Evolutionary conservation across 2,888 invertebrate genomes (phyloP).

Genomic region (Theretra japonica): DNA sequence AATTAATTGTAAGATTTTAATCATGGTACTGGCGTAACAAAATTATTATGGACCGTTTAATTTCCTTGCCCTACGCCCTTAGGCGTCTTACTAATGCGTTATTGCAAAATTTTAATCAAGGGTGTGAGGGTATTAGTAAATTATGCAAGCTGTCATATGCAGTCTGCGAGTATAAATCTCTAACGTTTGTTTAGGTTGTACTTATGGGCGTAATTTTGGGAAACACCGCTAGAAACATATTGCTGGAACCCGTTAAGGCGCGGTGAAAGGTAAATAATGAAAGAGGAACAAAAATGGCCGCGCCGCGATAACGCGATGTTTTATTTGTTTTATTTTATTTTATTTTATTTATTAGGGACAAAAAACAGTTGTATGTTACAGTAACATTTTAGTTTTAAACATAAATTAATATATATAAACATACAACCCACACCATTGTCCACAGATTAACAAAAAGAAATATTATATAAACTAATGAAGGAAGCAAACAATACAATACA

Average conservation of each 20-base stretch:
- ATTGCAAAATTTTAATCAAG: slow-evolving; percentile 84
- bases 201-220: slow-evolving; percentile 53
- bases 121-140: slow-evolving; percentile 81
- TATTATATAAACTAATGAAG: no score
- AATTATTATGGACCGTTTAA: slow-evolving; percentile 83
- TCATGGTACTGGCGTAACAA: slow-evolving; percentile 78
- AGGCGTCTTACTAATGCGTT: slow-evolving; percentile 78
- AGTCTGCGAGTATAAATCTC: slow-evolving; percentile 78
- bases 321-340: no score
- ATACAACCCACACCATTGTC: no score
- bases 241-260: not conserved
- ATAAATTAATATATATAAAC: no score
- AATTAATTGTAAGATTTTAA: slow-evolving; percentile 83
- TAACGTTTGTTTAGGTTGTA: slow-evolving; percentile 68
- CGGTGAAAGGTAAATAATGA: no score
- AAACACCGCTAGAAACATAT: slow-evolving; percentile 42
- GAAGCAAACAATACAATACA: no score
- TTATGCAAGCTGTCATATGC: slow-evolving; percentile 84
- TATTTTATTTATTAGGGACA: no score
- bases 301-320: no score
- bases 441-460: no score
- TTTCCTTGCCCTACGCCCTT: slow-evolving; percentile 76
- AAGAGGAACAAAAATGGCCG: no score
- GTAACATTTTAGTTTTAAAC: no score
- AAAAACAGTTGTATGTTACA: no score